phyloP scores from a whole-genome alignment of 2,888 invertebrate genomes.

The Antheraea assamensis region DNA sequence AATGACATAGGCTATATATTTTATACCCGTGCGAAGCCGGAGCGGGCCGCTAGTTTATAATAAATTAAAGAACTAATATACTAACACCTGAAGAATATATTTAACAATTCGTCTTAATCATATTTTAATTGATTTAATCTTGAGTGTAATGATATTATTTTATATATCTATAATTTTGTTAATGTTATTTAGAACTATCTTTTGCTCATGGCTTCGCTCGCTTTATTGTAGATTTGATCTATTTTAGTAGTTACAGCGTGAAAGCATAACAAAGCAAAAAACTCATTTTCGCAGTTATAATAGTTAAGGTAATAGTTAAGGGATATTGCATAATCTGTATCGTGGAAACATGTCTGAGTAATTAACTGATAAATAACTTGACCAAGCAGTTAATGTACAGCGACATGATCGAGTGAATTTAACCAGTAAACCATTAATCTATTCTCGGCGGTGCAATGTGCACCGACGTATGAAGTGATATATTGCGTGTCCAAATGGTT shows the following conservation, averaged over 20 bases:
- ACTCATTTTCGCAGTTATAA: no score
- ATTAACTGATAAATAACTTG: not conserved
- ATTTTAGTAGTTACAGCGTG: no score
- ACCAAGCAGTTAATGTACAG: constrained; percentile 2
- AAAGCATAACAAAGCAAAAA: no score
- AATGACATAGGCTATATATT: no score
- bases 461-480: not conserved
- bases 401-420: constrained; percentile 2
- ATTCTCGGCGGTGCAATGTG: not conserved
- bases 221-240: no score
- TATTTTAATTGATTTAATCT: not conserved
- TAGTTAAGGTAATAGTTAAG: no score
- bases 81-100: no score
- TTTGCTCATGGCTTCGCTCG: no score
- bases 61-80: no score
- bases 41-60: no score
- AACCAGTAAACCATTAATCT: not conserved
- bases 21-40: no score
- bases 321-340: not conserved
- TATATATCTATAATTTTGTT: not conserved
- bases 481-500: not conserved
- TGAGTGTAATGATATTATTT: not conserved
- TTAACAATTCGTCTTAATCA: not conserved
- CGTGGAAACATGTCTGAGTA: not conserved
- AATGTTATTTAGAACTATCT: not conserved